Conservation (phyloP, 2,113 vertebrate genomes). For the Phocoena phocoena region DNA sequence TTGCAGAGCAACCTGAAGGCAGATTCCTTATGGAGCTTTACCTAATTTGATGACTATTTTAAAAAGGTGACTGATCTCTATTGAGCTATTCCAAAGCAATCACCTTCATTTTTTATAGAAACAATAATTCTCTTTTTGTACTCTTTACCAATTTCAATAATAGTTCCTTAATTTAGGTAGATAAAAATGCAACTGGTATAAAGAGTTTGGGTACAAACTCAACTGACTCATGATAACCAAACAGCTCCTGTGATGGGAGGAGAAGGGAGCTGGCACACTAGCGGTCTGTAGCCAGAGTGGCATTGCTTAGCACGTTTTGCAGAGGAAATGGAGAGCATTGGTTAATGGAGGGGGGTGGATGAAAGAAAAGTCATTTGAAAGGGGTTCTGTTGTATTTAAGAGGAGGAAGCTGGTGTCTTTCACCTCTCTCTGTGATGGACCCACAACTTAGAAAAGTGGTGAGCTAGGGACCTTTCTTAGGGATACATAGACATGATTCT, state of each 20-base stretch:
- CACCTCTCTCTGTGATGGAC: background rate
- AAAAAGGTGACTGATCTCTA: background rate
- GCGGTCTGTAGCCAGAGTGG: background rate
- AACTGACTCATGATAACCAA: background rate
- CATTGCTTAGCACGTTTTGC: background rate
- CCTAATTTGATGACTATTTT: background rate
- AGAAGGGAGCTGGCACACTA: background rate
- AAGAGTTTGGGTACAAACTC: background rate
- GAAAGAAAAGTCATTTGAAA: background rate
- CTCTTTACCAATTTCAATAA: background rate
- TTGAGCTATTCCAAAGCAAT: background rate
- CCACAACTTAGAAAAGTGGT: background rate
- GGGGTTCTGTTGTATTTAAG: background rate
- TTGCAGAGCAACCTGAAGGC: background rate
- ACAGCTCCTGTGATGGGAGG: background rate
- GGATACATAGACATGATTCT: background rate
- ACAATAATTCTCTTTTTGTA: conserved; percentile 10
- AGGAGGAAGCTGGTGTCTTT: background rate
- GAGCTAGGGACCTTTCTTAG: background rate
- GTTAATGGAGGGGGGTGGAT: background rate
- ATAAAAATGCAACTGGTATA: background rate
- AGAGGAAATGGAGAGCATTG: background rate
- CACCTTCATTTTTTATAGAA: conserved; percentile 18
- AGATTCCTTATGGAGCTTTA: background rate
- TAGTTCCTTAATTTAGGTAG: conserved; percentile 6